Evolutionary conservation across 2,797 vertebrate species (phyloP).

Genomic region (Neostethus bicornis): DNA sequence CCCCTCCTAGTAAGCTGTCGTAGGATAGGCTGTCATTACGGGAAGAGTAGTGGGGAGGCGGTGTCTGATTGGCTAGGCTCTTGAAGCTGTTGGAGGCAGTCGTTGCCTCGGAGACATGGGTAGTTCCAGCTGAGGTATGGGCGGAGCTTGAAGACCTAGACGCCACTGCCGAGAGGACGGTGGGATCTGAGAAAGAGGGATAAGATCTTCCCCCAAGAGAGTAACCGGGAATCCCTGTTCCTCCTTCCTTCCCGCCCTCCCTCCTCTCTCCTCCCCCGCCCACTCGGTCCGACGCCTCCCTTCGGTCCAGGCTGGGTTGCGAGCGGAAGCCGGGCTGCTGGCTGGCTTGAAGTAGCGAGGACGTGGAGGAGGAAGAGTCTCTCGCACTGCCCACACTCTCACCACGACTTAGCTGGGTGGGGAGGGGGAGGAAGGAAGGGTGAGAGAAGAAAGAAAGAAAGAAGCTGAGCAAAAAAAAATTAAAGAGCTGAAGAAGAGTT

Average conservation of each 20-base stretch:
- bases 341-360: slow-evolving; percentile 86
- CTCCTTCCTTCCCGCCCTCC: slow-evolving; percentile 52
- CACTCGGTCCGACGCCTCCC: slow-evolving; percentile 50
- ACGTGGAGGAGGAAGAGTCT: slow-evolving; percentile 85
- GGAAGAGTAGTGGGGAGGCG: slow-evolving; percentile 67
- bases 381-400: slow-evolving; percentile 86
- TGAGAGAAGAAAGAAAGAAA: slow-evolving; percentile 26
- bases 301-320: slow-evolving; percentile 90
- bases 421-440: slow-evolving; percentile 11
- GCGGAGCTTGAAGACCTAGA: slow-evolving; percentile 91
- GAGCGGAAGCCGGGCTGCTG: slow-evolving; percentile 91
- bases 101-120: slow-evolving; percentile 83
- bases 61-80: slow-evolving; percentile 92
- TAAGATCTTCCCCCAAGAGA: slow-evolving; percentile 79
- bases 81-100: slow-evolving; percentile 91
- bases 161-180: slow-evolving; percentile 79
- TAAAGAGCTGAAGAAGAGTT: background rate
- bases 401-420: slow-evolving; percentile 86
- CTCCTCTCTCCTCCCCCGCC: slow-evolving; percentile 47
- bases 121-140: slow-evolving; percentile 67
- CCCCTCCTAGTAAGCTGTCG: slow-evolving; percentile 78
- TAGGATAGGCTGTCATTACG: slow-evolving; percentile 89
- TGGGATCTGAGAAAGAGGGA: slow-evolving; percentile 86
- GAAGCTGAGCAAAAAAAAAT: slow-evolving; percentile 37
- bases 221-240: slow-evolving; percentile 74